These are phyloP conservation scores for Heterohyrax brucei DNA, from an alignment of 2,797 vertebrate genomes.

Conservation along the genomic window DNA sequence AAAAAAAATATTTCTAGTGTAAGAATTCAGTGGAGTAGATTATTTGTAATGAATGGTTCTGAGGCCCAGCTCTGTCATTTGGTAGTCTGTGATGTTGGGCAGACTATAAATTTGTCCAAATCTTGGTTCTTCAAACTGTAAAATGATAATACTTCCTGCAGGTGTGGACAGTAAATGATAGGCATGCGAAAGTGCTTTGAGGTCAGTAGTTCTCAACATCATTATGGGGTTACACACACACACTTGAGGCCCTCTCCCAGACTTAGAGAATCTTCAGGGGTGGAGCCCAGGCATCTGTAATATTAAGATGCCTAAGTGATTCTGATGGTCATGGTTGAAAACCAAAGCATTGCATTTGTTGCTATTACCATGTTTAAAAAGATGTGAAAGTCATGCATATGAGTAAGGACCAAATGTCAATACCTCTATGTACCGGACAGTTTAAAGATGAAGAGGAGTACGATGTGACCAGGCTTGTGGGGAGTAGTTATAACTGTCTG, in stretches of 20 bases:
- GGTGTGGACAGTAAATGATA: neutral
- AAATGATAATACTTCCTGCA: neutral
- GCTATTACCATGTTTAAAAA: neutral
- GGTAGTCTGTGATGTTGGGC: neutral
- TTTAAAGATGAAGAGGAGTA: neutral
- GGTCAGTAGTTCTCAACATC: neutral
- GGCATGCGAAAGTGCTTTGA: neutral
- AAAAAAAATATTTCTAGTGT: neutral
- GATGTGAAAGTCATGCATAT: neutral
- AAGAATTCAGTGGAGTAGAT: neutral
- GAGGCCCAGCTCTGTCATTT: neutral
- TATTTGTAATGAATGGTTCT: constrained; percentile 3
- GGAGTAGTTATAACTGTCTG: neutral
- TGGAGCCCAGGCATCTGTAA: neutral
- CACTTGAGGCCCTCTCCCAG: neutral
- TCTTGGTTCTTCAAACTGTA: neutral
- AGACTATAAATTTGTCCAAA: neutral
- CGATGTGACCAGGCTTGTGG: neutral
- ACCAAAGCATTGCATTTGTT: neutral
- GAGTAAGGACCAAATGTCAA: neutral
- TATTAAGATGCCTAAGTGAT: neutral
- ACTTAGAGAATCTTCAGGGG: neutral
- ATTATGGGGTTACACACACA: neutral
- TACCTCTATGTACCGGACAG: neutral
- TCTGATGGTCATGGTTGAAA: constrained; percentile 18